These are phyloP conservation scores for Caenorhabditis virilis DNA, from an alignment of 2,888 invertebrate genomes.

Conservation along the genomic window DNA sequence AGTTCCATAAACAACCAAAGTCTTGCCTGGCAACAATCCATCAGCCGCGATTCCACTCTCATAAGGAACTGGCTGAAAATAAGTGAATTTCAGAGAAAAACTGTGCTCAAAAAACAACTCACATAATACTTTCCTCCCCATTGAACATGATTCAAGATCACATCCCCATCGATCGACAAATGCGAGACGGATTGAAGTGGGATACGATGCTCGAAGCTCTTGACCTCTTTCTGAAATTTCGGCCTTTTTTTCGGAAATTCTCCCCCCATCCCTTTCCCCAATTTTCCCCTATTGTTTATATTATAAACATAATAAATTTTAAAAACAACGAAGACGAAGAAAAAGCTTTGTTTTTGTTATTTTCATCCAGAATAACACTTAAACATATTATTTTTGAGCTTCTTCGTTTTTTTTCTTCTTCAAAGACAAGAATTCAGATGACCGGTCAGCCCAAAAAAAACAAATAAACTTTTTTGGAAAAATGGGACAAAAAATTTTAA, in stretches of 20 bases:
- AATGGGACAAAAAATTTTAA: no score
- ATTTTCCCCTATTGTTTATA: conserved; percentile 1
- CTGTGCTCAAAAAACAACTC: conserved; percentile 11
- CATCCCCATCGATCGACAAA: conserved; percentile 58
- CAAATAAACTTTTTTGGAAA: no score
- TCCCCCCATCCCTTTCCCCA: not conserved
- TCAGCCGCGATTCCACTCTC: conserved; percentile 57
- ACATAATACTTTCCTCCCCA: conserved; percentile 65
- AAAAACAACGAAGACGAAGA: no score
- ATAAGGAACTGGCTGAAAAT: conserved; percentile 59
- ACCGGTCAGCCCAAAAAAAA: no score
- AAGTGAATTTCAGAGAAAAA: not conserved
- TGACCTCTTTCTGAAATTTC: conserved; percentile 57
- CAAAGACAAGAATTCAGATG: no score
- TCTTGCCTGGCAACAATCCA: conserved; percentile 57
- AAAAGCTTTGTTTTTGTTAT: conserved; percentile 6
- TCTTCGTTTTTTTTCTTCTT: no score
- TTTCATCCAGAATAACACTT: no score
- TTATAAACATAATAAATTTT: no score
- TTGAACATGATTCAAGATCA: conserved; percentile 56
- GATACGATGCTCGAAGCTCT: conserved; percentile 58
- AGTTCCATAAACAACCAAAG: conserved; percentile 52
- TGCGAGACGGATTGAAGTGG: conserved; percentile 58
- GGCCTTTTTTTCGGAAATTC: conserved; percentile 1
- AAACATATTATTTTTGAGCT: no score